Base-by-base conservation (phyloP, 1,140 invertebrate species). In the Calliopsis andreniformis region DNA sequence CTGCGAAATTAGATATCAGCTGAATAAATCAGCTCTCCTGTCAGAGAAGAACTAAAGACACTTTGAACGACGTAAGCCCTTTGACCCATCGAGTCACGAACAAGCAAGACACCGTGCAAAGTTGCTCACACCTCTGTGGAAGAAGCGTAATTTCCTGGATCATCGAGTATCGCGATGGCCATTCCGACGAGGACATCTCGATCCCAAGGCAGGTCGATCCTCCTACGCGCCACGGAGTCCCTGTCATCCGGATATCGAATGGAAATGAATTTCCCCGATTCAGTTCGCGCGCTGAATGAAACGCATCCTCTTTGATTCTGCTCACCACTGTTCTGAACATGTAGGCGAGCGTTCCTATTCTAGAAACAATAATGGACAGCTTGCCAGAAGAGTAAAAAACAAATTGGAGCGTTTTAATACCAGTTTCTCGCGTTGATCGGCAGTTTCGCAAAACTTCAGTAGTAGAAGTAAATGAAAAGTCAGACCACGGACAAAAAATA, bases 241-340 rank as follows among this genome's bases (percentile, higher is more conserved):
- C 35, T 43, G 58, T 69, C 73, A 63, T 23, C 70, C 47, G 55
- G 66, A 78, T 79, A 83, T 83, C 82, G 70, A 79, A 71, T 83
- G 80, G 80, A 83, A 83, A 83, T 83, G 80, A 83, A 83, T 76
- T 83, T 82, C 69, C 47, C 23, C 53, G 66, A 55, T 70, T 83
- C 68, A 72, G 62, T 63, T 66, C 61, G 49, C 69, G 47, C 35
- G 56, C 25, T 35, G 39, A 72, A 58, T 67, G 66, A 55, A 55
- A 51, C 47, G 51, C 42, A 51, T 53, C 23, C 23, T 63, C 80
- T 83, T 83, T 83, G 81, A 82, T 83, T 72, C 76, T 67, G 55
- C 39, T 62, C 62, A 62, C 56, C 53, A 32, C 47, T 35, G 69
- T 43, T 80, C 66, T 81, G 47, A 45, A 78, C 32, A 43, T 32